Evolutionary conservation across 2,113 vertebrate genomes (phyloP).

Genomic region (Hydrochoerus hydrochaeris): DNA sequence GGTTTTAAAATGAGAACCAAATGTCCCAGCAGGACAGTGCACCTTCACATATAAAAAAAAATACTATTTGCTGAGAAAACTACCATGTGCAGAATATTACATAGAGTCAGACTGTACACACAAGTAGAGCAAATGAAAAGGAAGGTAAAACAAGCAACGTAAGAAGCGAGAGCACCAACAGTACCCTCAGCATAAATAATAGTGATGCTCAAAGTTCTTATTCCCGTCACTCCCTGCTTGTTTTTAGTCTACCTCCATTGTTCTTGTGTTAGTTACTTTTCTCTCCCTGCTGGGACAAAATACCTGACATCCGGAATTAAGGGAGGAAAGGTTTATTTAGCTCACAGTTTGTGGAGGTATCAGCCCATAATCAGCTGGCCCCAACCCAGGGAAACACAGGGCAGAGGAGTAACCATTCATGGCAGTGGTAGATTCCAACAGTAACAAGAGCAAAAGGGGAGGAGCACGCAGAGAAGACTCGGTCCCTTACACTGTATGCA

Average conservation of each 20-base stretch:
- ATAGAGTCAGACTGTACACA: background rate
- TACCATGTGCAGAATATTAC: background rate
- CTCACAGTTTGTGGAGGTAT: no score
- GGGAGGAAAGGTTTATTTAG: no score
- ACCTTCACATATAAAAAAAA: conserved; percentile 32
- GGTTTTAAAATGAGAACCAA: conserved; percentile 40
- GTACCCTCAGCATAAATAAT: no score
- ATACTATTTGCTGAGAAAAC: background rate
- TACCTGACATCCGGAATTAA: no score
- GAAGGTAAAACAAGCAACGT: background rate
- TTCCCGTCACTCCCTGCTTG: background rate
- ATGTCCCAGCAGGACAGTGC: background rate
- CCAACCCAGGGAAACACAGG: no score
- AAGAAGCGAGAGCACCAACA: background rate
- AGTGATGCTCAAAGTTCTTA: background rate
- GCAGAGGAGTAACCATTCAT: no score
- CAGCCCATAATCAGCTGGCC: no score
- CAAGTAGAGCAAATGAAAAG: background rate
- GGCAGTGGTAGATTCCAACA: no score
- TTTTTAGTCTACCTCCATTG: background rate
- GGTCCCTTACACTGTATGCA: no score
- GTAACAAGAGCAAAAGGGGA: no score
- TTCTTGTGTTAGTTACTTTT: background rate
- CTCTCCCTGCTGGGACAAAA: no score
- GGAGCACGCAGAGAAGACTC: no score